phyloP scores from a whole-genome alignment of 2,113 vertebrate species.

The Sinocyclocheilus rhinocerous region DNA sequence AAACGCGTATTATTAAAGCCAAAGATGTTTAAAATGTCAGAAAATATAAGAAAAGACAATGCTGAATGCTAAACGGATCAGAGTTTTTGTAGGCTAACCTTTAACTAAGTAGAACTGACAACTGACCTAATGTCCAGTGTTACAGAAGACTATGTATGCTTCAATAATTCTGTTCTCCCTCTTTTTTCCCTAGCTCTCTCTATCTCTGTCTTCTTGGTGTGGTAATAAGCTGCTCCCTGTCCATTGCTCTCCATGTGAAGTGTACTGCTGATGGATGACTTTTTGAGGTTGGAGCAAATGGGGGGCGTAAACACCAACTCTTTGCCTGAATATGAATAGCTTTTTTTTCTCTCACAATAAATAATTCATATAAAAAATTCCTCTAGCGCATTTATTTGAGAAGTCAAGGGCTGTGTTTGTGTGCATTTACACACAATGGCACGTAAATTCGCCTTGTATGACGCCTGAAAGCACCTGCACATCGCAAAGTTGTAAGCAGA shows the following conservation, averaged over 20 bases:
- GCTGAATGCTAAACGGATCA: constrained; percentile 7
- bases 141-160: constrained; percentile 14
- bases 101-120: constrained; percentile 38
- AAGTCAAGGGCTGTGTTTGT: constrained; percentile 34
- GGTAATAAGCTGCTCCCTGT: constrained; percentile 43
- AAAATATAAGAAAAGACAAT: not conserved
- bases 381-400: constrained; percentile 16
- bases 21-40: not conserved
- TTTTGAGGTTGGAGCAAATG: constrained; percentile 47
- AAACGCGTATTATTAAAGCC: not conserved
- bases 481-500: not conserved
- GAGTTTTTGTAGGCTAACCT: constrained; percentile 35
- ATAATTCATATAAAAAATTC: constrained; percentile 50
- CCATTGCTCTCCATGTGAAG: constrained; percentile 36
- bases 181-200: constrained; percentile 5
- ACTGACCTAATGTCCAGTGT: constrained; percentile 24
- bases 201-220: constrained; percentile 1
- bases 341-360: constrained; percentile 55
- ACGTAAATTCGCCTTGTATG: constrained; percentile 31
- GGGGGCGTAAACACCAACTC: constrained; percentile 51
- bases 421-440: constrained; percentile 28
- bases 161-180: constrained; percentile 17
- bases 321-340: constrained; percentile 59
- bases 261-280: constrained; percentile 52
- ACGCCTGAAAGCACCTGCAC: not conserved